Percentiles rank a stretch among this genome's conserved stretches.
These are phyloP conservation scores for Xanthostigma xanthostigma DNA, from an alignment of 2,888 invertebrate genomes.

Conservation along the genomic window DNA sequence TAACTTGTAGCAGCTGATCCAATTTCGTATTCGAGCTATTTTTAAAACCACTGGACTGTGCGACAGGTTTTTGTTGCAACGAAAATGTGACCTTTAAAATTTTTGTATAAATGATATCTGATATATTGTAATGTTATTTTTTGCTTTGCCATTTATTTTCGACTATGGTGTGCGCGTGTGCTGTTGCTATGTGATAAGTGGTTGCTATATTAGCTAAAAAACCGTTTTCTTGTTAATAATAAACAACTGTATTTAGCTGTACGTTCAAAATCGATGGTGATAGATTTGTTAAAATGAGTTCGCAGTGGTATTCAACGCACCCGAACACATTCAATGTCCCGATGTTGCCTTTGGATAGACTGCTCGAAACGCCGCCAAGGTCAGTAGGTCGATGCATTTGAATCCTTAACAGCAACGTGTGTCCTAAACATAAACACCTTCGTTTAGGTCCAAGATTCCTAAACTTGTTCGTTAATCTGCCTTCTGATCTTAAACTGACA, in stretches of 20 bases:
- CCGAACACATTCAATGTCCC: not conserved
- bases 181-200: not conserved
- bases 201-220: not conserved
- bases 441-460: not conserved
- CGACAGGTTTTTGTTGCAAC: too few relatives aligned
- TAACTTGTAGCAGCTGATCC: too few relatives aligned
- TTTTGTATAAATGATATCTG: too few relatives aligned
- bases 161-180: not conserved
- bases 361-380: not conserved
- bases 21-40: too few relatives aligned
- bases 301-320: not conserved
- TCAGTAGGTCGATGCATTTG: not conserved
- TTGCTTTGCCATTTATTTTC: not conserved
- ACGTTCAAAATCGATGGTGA: slow-evolving; percentile 3
- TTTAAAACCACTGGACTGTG: too few relatives aligned
- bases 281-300: slow-evolving; percentile 4
- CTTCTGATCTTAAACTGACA: too few relatives aligned
- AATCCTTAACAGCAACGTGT: not conserved
- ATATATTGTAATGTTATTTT: too few relatives aligned
- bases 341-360: not conserved
- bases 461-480: too few relatives aligned
- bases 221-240: not conserved
- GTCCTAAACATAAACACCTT: not conserved
- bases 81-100: too few relatives aligned
- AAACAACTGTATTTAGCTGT: not conserved